Base-by-base conservation (phyloP, 2,797 vertebrate genomes). In the Cercopithecus diana region DNA sequence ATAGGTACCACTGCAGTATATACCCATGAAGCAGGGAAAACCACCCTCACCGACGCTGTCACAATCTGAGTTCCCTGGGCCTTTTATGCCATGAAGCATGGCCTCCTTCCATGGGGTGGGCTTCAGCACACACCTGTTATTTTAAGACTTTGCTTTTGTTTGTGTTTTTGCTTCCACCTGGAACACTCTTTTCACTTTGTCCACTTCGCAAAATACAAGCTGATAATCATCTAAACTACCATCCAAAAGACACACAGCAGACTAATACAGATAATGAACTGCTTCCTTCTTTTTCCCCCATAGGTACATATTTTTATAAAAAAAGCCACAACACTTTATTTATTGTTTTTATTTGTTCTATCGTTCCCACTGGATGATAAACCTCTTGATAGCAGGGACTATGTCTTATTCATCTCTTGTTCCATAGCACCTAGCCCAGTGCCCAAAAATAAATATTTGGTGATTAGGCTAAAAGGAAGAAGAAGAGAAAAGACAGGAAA, bases 391-490 rank as follows among this genome's bases (percentile, higher is more conserved):
- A 76, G 12, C 57, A 88, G 39, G 15, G 24, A 57, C n/a, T 61
- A 5, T 39, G 52, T 82, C 64, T 82, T 77, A 90, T 12, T 95
- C 45, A 82, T 26, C 84, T 96, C 79, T 57, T 57, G 0, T 79
- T 79, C 33, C 41, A 55, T 95, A 88, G 67, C n/a, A 70, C 26
- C 1, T 41, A 73, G 52, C 39, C 72, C 50, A 80, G 52, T 61
- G 33, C n/a, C 41, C 26, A 93, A 61, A 89, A 96, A 89, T 94
- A 93, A 96, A 89, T 88, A 91, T 85, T 88, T 93, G 72, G 50
- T 88, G 36, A 70, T 8, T 85, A 41, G 5, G 36, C n/a, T 39
- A 19, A 67, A 90, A 95, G 76, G 75, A 57, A 82, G 30, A 50
- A 70, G 64, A 41, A 52, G 57, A 64, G 30, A 83, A 88, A 80